Conservation (phyloP, 2,888 invertebrate genomes). For the Prenolepis imparis region DNA sequence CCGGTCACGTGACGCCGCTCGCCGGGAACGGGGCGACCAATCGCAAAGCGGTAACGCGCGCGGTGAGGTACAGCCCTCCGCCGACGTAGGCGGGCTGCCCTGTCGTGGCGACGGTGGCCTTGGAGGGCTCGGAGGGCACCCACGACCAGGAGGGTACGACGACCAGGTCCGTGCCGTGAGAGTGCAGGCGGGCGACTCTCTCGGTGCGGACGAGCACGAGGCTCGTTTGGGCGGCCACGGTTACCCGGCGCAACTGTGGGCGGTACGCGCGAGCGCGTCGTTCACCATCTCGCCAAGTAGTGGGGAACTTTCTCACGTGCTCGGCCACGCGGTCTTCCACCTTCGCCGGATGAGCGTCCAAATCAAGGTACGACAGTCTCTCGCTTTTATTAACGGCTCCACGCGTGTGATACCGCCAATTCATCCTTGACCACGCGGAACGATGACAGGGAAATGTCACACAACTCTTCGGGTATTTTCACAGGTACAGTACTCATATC, state of each 20-base stretch:
- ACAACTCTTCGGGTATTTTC: not conserved
- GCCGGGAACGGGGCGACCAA: slow-evolving; percentile 78
- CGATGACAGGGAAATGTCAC: not conserved
- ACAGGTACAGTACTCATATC: not conserved
- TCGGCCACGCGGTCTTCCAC: slow-evolving; percentile 82
- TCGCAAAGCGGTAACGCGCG: slow-evolving; percentile 82
- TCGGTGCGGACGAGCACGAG: slow-evolving; percentile 76
- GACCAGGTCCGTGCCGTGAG: slow-evolving; percentile 80
- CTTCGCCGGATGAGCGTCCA: slow-evolving; percentile 35
- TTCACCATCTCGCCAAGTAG: slow-evolving; percentile 67
- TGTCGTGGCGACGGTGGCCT: slow-evolving; percentile 57
- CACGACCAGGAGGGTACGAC: slow-evolving; percentile 65
- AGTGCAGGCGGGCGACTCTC: slow-evolving; percentile 83
- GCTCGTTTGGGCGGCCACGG: slow-evolving; percentile 81
- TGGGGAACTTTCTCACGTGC: slow-evolving; percentile 83
- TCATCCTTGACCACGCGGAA: not conserved
- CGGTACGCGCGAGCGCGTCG: slow-evolving; percentile 84
- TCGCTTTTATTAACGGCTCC: slow-evolving; percentile 39
- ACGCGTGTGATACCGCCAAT: slow-evolving; percentile 20
- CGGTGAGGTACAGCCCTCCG: slow-evolving; percentile 85
- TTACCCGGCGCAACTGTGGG: slow-evolving; percentile 81
- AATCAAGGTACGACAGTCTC: slow-evolving; percentile 42
- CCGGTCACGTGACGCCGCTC: slow-evolving; percentile 80
- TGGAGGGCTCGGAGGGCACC: slow-evolving; percentile 73
- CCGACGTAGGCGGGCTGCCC: slow-evolving; percentile 85